phyloP scores from a whole-genome alignment of 2,888 invertebrate genomes.

The Brachyptera risi region DNA sequence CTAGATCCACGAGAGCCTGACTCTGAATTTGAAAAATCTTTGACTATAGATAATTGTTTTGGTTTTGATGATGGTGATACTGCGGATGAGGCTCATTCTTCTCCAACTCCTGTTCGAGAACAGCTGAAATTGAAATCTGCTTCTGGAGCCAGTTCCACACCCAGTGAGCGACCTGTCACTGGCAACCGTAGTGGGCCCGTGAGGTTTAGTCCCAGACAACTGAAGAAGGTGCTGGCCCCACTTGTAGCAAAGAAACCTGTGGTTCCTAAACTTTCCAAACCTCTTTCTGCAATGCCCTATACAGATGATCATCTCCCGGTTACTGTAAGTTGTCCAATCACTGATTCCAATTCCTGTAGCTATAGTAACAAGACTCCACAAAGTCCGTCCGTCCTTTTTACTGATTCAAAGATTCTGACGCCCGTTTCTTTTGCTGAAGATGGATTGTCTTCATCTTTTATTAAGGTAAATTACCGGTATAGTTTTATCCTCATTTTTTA shows the following conservation, averaged over 20 bases:
- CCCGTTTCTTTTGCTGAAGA: conserved; percentile 2
- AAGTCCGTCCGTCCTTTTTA: neutral
- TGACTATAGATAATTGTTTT: neutral
- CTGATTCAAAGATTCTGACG: conserved; percentile 2
- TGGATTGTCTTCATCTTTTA: neutral
- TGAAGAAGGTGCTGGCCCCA: no score
- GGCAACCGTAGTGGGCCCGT: no score
- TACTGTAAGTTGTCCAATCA: no score
- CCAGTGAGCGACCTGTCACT: no score
- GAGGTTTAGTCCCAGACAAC: no score
- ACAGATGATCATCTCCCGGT: no score
- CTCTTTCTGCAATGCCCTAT: no score
- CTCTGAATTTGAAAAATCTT: neutral
- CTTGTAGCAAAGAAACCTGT: neutral
- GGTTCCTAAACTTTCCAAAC: neutral
- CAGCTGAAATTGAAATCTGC: no score
- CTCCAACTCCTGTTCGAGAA: neutral
- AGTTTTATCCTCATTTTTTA: no score
- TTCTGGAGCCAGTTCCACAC: no score
- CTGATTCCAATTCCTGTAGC: no score
- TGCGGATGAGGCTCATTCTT: neutral
- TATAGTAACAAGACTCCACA: neutral
- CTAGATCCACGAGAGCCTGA: no score
- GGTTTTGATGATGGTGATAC: conserved; percentile 9
- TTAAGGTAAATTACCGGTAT: neutral